Evolutionary conservation across 35 echinoderm and acorn worm species (phyloP), one percentile per base, ranked within the genome.

Genomic region (Lytechinus pictus): DNA sequence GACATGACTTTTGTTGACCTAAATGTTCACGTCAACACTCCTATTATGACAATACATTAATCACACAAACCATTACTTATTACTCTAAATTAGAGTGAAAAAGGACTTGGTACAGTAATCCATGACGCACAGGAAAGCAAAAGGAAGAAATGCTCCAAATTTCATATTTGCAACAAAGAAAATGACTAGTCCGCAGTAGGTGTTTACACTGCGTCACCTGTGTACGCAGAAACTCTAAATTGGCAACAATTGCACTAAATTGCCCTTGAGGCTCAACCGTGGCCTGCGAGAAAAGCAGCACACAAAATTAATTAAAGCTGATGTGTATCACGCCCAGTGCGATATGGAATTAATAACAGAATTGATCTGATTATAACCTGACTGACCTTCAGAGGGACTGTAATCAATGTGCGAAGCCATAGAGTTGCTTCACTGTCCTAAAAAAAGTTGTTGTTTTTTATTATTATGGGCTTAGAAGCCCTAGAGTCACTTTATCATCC

Each of bases 281-380:
- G 66, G 66, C 19, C 21, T 79, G 66, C 66, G 19, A 79, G 89
- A 54, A 91, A 91, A 6, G 29, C n/a, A 6, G 29, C n/a, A 33
- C 33, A 54, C 33, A 91, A 91, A 91, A 91, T 91, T 91, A 51
- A 91, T 52, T 91, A 52, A 4, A 91, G 14, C 16, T 91, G 29
- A 54, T 91, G 10, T 91, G 33, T 8, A 91, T 91, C 33, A 52
- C 53, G 89, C 29, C 89, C 89, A 52, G 89, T 8, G 52, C 28
- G 53, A 54, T 27, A 91, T 91, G 53, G 52, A 91, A n/a, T 24
- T 79, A 79, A 79, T 79, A 79, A 79, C 66, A 79, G 19, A 24
- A 24, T 24, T 79, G 66, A 79, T n/a, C 19, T 24, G 66, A 79
- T 79, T 79, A 79, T 79, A 79, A 79, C 66, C 66, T 24, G 4